Base-by-base conservation (phyloP, 2,888 invertebrate species). In the Agriopis leucophaearia region DNA sequence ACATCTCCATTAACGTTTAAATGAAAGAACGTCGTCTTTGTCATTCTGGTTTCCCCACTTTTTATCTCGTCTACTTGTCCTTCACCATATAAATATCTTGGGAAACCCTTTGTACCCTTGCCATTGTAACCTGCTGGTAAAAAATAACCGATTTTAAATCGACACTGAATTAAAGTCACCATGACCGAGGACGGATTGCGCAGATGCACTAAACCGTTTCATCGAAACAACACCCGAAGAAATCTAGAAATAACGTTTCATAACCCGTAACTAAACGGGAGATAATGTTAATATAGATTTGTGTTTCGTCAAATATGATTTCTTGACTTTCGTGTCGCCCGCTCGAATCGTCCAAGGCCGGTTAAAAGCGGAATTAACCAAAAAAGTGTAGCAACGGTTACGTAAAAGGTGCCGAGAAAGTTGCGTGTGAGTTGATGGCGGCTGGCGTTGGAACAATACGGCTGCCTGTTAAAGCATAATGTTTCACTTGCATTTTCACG, bases 251-350 rank as follows among this genome's bases (percentile, higher is more conserved):
- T 66, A 66, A 42, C 56, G 74, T 87, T 86, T 78, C 84, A 77
- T 77, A 86, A 88, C 70, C 73, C 85, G 84, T 86, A 80, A 85
- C 89, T 86, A 89, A 89, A 85, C 81, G 78, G 81, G 84, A 79
- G 79, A 74, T 77, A 82, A 82, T 79, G 75, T 84, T 82, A 81
- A 82, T 81, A 82, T 82, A 69, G 64, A 75, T 70, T 66, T 56
- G 52, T 74, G 79, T 88, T 88, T 88, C 87, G 84, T 83, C 83
- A 87, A 89, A 85, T 85, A 85, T 84, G 76, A 88, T 85, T 86
- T 86, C 82, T 80, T 82, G 83, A 83, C 80, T 85, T 86, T 87
- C 80, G 81, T 86, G 83, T 82, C 82, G 80, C 82, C 77, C 72
- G 75, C 82, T 80, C 80, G 81, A 84, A 82, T 70, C 79, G 81